A percentile compares a stretch with the other conserved stretches of the same genome.
These are phyloP conservation scores for Euproctis similis DNA, from an alignment of 2,888 invertebrate species.

Conservation along the genomic window DNA sequence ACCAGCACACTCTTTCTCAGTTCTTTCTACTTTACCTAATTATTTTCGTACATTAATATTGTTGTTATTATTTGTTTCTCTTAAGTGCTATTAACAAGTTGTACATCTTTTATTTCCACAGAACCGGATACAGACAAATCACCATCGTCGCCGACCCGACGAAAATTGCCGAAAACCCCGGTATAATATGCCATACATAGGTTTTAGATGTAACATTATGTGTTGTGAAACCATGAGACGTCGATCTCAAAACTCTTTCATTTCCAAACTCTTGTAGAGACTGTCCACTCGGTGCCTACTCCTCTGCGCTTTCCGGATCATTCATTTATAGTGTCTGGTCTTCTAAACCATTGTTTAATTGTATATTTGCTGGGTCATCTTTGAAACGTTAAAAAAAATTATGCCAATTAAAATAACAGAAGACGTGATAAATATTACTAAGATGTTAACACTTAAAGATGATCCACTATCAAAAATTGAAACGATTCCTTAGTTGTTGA, in stretches of 20 bases:
- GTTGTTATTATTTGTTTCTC: neutral
- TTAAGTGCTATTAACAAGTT: neutral
- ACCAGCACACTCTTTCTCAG: constrained; percentile 36
- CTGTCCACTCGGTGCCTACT: constrained; percentile 72
- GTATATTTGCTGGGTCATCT: constrained; percentile 44
- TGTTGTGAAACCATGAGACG: constrained; percentile 74
- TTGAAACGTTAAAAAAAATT: constrained; percentile 9
- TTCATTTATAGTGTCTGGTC: constrained; percentile 40
- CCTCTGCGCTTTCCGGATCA: constrained; percentile 62
- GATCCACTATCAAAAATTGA: constrained; percentile 37
- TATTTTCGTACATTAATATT: neutral
- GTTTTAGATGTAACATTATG: constrained; percentile 73
- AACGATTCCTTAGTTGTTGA: constrained; percentile 27
- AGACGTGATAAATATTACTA: no score
- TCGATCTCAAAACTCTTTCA: constrained; percentile 50
- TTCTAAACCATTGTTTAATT: constrained; percentile 36
- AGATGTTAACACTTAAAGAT: constrained; percentile 18
- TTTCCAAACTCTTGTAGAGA: constrained; percentile 66
- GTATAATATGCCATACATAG: constrained; percentile 86
- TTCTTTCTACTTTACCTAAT: no score
- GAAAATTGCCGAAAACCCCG: constrained; percentile 98
- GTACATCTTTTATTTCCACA: constrained; percentile 65
- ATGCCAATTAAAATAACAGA: constrained; percentile 8
- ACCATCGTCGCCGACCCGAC: constrained; percentile 91
- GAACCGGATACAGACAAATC: constrained; percentile 91